Evolutionary conservation across 2,113 vertebrate genomes (phyloP).

Genomic region (Ranitomeya variabilis): DNA sequence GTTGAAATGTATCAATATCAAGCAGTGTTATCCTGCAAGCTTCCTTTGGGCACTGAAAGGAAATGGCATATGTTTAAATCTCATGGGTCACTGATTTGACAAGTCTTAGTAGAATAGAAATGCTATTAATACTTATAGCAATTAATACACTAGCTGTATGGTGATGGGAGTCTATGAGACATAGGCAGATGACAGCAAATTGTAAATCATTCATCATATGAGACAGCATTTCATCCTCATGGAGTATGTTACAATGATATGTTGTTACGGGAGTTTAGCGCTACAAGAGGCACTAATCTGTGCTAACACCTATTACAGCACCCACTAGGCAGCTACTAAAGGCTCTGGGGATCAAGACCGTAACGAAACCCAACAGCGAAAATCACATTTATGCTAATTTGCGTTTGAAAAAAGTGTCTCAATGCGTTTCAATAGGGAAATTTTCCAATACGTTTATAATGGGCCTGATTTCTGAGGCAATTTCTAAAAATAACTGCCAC

Average conservation of each 20-base stretch:
- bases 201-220: neutral
- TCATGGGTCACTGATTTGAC: slow-evolving; percentile 12
- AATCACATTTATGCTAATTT: neutral
- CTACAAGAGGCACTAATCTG: neutral
- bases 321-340: neutral
- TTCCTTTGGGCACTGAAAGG: slow-evolving; percentile 25
- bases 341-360: neutral
- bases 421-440: no score
- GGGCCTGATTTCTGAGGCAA: no score
- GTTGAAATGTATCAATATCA: slow-evolving; percentile 29
- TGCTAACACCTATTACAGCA: neutral
- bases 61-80: slow-evolving; percentile 1
- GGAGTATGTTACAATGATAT: neutral
- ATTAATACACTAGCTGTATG: neutral
- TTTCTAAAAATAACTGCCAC: no score
- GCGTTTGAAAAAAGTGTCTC: no score
- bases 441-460: no score
- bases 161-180: neutral
- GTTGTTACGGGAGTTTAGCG: neutral
- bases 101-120: neutral
- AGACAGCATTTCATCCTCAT: neutral
- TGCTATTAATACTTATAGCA: neutral
- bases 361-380: neutral
- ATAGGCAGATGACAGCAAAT: neutral
- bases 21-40: slow-evolving; percentile 27